Evolutionary conservation across 1,140 invertebrate genomes (phyloP), one percentile per base, ranked within the genome.

Genomic region (Drosophila hydei): DNA sequence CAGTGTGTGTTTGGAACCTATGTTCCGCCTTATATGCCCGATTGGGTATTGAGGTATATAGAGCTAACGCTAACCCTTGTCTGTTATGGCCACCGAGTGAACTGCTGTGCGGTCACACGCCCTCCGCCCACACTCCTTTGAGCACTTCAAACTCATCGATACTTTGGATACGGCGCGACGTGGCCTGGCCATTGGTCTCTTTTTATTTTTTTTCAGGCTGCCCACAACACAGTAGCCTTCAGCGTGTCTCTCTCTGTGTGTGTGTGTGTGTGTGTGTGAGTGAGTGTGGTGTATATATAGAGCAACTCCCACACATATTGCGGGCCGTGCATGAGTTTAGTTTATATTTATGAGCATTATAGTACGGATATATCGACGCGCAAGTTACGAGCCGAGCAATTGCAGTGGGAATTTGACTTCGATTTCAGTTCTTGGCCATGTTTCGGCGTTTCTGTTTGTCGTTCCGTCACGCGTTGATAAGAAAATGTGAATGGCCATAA

Each of bases 261-360:
- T 25, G 43, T 47, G 43, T 47, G 11, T 45, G 42, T 45, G 19
- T 23, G 43, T 27, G 47, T 48, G 47, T 14, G 47, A n/a, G 52
- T 4, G 42, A 38, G 50, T 6, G 48, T 47, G 42, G 50, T 45
- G 63, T 71, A 52, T 56, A 81, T 73, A 78, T 67, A 52, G 12
- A 56, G 43, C 60, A 58, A 65, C 62, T 42, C 60, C 56, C 75
- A 70, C 71, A 63, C 48, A 71, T 33, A 69, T 63, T 56, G 56
- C 25, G 58, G 30, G 43, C 36, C 47, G 40, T 70, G 65, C 65
- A 59, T 64, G 75, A 59, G 62, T 76, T 89, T 89, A 91, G 90
- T 91, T 91, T 80, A 89, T 91, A 91, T 91, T 91, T 91, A 91
- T 91, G 87, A 79, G 75, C 79, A 90, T 91, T 91, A 91, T 91